Percentiles rank a stretch among this genome's conserved stretches.
Conservation (phyloP, 2,888 invertebrate species). For the Cylloceria caligata region DNA sequence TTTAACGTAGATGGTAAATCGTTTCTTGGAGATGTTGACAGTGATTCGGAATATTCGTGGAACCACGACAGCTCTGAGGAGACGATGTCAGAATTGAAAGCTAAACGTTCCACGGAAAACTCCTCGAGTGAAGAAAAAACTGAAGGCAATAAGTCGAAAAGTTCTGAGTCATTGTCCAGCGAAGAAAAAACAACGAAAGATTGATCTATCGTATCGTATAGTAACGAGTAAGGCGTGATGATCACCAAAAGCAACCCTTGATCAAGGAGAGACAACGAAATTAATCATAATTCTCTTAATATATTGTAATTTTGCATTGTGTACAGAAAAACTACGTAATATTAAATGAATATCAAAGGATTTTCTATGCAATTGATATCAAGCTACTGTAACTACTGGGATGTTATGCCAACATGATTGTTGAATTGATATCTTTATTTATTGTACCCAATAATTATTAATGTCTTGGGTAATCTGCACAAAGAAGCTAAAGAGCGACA, state of each 20-base stretch:
- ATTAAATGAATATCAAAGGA: not conserved
- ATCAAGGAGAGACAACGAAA: not conserved
- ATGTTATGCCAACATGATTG: not conserved
- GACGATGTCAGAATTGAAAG: not conserved
- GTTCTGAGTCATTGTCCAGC: not conserved
- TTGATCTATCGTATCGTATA: not conserved
- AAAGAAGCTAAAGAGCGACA: not conserved
- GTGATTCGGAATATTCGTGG: no score
- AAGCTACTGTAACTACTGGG: not conserved
- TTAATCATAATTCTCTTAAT: not conserved
- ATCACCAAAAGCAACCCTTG: not conserved
- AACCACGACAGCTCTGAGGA: no score
- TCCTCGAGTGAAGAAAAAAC: not conserved
- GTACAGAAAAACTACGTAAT: not conserved
- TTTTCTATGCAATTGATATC: not conserved
- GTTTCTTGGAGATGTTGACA: no score
- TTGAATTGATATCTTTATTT: not conserved
- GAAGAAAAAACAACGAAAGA: not conserved
- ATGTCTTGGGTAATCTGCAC: not conserved
- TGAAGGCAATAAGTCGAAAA: not conserved
- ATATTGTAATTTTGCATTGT: conserved; percentile 8
- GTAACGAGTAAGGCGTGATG: not conserved
- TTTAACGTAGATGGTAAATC: no score
- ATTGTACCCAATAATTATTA: not conserved
- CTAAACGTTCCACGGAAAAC: not conserved